Conservation (phyloP, 2,797 vertebrate species). For the Naso thynnoides region DNA sequence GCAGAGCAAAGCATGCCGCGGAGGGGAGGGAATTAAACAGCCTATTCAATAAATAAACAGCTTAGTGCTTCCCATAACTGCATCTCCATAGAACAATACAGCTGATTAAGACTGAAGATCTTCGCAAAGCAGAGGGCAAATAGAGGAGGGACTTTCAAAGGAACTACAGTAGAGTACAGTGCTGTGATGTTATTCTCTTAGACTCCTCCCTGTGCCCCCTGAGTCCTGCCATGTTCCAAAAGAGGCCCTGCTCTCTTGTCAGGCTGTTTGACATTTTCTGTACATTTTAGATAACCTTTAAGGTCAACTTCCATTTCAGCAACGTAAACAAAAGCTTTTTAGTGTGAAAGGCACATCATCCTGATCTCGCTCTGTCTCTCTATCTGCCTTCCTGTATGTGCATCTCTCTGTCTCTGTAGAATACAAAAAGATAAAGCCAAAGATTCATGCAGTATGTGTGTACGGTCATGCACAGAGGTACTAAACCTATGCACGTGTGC, state of each 20-base stretch:
- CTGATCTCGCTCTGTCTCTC: constrained; percentile 19
- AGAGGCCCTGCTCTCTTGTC: constrained; percentile 65
- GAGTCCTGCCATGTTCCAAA: constrained; percentile 62
- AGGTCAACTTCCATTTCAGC: constrained; percentile 73
- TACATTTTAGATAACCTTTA: constrained; percentile 78
- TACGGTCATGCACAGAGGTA: constrained; percentile 15
- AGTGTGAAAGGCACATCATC: constrained; percentile 59
- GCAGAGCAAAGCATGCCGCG: constrained; percentile 52
- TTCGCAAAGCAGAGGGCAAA: constrained; percentile 74
- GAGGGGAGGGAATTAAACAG: constrained; percentile 75
- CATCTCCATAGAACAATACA: constrained; percentile 75
- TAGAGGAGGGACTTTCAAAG: constrained; percentile 73
- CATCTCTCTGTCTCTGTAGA: constrained; percentile 32
- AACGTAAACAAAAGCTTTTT: constrained; percentile 72
- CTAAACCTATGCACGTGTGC: constrained; percentile 17
- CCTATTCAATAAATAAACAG: constrained; percentile 85
- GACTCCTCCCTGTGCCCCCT: constrained; percentile 56
- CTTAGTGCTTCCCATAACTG: constrained; percentile 77
- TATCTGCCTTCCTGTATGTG: neutral
- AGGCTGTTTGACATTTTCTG: constrained; percentile 74
- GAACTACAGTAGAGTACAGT: constrained; percentile 60
- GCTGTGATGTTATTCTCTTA: constrained; percentile 63
- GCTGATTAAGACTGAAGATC: constrained; percentile 82
- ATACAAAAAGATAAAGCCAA: constrained; percentile 14
- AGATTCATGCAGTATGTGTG: constrained; percentile 6